Percentiles rank a stretch among this genome's conserved stretches.
phyloP scores from a whole-genome alignment of 2,113 vertebrate genomes.

The Ceyx cyanopectus region DNA sequence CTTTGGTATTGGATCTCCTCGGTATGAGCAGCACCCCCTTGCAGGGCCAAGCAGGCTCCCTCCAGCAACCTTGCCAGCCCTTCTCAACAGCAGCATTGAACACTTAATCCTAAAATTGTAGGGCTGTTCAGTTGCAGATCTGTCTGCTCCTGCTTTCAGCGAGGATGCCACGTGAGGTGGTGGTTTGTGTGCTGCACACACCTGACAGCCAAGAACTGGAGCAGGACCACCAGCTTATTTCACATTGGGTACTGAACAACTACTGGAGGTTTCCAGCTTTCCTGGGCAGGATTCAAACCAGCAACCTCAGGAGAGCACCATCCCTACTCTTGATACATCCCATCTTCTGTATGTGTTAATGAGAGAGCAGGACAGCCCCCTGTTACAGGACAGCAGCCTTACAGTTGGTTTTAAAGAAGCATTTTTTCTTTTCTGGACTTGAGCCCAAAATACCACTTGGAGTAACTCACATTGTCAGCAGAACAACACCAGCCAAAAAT shows the following conservation, averaged over 20 bases:
- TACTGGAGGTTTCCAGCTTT: not conserved
- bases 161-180: not conserved
- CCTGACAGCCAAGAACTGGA: not conserved
- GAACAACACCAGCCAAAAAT: not conserved
- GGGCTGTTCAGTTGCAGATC: not conserved
- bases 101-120: not conserved
- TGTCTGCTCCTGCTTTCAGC: not conserved
- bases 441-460: not conserved
- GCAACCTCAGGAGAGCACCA: not conserved
- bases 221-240: not conserved
- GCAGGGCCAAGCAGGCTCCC: not conserved
- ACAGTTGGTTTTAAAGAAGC: not conserved
- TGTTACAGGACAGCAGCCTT: not conserved
- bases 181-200: not conserved
- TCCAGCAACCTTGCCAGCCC: not conserved
- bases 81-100: not conserved
- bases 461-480: conserved; percentile 7
- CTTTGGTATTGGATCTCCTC: not conserved
- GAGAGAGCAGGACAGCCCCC: not conserved
- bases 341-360: not conserved
- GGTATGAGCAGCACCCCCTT: not conserved
- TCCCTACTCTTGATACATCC: not conserved
- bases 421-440: not conserved
- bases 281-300: not conserved
- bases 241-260: not conserved